phyloP scores from a whole-genome alignment of 2,113 vertebrate genomes.

The Melanerpes aurifrons region DNA sequence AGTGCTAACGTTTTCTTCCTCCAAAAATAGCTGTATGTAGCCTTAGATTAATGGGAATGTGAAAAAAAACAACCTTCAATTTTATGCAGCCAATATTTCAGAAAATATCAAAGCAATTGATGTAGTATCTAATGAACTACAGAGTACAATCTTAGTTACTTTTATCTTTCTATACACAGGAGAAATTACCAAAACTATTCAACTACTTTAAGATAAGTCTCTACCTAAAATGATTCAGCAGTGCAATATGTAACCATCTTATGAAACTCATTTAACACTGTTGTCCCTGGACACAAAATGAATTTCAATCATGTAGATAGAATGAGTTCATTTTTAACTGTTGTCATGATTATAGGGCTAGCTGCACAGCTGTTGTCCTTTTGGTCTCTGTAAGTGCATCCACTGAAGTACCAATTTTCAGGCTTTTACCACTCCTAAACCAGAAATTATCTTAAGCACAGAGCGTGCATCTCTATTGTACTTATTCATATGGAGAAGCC shows the following conservation, averaged over 20 bases:
- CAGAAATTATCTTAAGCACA: neutral
- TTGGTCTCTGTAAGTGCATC: neutral
- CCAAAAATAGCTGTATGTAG: neutral
- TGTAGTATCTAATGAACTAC: neutral
- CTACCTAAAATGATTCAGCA: conserved; percentile 8
- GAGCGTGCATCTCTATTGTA: neutral
- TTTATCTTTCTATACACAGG: neutral
- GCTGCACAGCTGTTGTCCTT: neutral
- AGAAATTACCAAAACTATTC: neutral
- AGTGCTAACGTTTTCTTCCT: neutral
- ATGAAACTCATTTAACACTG: conserved; percentile 14
- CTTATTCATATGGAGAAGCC: neutral
- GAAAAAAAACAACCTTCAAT: neutral
- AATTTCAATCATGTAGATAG: neutral
- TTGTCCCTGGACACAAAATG: neutral
- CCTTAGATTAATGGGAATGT: neutral
- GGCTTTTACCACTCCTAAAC: neutral
- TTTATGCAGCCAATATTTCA: neutral
- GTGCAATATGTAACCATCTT: neutral
- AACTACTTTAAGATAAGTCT: neutral
- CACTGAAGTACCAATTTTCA: neutral
- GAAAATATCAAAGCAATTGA: neutral
- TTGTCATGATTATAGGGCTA: neutral
- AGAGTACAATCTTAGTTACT: neutral
- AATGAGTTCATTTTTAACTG: neutral